A percentile compares a stretch with the other conserved stretches of the same genome.
phyloP scores from a whole-genome alignment of 1,140 invertebrate genomes.

The Halotydeus destructor region DNA sequence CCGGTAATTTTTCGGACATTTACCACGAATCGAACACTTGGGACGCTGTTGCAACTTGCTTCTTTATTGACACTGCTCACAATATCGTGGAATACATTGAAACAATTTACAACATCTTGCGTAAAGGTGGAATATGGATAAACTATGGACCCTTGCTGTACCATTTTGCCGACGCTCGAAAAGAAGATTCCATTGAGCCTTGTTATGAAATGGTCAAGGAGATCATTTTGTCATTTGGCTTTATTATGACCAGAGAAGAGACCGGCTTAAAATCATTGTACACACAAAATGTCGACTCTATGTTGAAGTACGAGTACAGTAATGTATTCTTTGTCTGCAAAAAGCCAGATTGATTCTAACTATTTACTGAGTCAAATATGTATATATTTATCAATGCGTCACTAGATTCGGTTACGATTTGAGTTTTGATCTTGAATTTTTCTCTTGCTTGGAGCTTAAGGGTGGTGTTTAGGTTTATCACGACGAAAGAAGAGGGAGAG shows the following conservation, averaged over 20 bases:
- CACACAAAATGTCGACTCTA: slow-evolving; percentile 74
- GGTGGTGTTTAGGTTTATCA: too few species aligned
- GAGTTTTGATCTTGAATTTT: too few species aligned
- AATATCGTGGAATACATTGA: slow-evolving; percentile 89
- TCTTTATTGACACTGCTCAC: slow-evolving; percentile 94
- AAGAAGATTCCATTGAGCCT: slow-evolving; percentile 80
- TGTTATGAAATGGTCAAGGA: slow-evolving; percentile 61
- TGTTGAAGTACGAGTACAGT: slow-evolving; percentile 71
- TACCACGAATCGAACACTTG: slow-evolving; percentile 50
- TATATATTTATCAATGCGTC: too few species aligned
- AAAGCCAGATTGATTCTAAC: neutral
- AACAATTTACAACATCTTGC: slow-evolving; percentile 73
- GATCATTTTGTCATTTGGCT: slow-evolving; percentile 66
- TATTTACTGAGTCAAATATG: neutral
- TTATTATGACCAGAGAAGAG: slow-evolving; percentile 55
- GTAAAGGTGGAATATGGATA: slow-evolving; percentile 47
- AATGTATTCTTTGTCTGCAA: slow-evolving; percentile 58
- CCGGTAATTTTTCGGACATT: slow-evolving; percentile 76
- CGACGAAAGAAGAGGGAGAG: too few species aligned
- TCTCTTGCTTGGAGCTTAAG: too few species aligned
- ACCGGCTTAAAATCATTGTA: slow-evolving; percentile 60
- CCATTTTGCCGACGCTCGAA: slow-evolving; percentile 72
- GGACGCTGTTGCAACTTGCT: slow-evolving; percentile 86
- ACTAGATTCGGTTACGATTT: too few species aligned
- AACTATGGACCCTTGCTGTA: slow-evolving; percentile 83